Percentiles rank a stretch among this genome's conserved stretches.
Evolutionary conservation across 1,140 invertebrate genomes (phyloP).

Genomic region (Mesaphorura yosii): DNA sequence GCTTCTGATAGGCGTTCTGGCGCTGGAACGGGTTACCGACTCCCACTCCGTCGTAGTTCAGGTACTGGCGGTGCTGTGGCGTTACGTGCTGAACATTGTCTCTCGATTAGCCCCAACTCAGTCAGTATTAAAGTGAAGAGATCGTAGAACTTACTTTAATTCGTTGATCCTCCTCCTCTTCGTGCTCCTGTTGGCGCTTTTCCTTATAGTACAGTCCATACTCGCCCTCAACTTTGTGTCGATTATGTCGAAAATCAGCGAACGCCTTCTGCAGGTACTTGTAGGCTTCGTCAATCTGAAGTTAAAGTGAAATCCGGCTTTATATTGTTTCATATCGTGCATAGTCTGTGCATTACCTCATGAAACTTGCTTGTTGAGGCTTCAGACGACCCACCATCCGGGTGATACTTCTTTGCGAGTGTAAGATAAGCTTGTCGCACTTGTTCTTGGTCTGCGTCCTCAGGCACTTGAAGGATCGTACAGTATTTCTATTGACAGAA

Average conservation of each 20-base stretch:
- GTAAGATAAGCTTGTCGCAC: conserved; percentile 58
- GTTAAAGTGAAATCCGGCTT: not conserved
- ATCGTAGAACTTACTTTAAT: conserved; percentile 38
- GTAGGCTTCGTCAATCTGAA: conserved; percentile 45
- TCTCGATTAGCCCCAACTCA: no score
- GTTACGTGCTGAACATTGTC: conserved; percentile 56
- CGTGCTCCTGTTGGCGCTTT: conserved; percentile 39
- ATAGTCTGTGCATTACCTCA: conserved; percentile 38
- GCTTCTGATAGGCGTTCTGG: conserved; percentile 58
- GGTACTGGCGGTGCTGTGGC: conserved; percentile 75
- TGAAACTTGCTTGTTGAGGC: conserved; percentile 59
- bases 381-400: conserved; percentile 53
- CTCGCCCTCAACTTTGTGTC: conserved; percentile 35
- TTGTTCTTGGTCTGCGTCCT: conserved; percentile 55
- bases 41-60: conserved; percentile 65
- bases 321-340: not conserved
- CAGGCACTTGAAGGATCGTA: conserved; percentile 49
- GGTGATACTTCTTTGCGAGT: conserved; percentile 67
- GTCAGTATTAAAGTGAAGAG: no score
- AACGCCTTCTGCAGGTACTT: conserved; percentile 40
- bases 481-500: conserved; percentile 63
- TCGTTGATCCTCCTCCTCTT: conserved; percentile 40
- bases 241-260: conserved; percentile 33
- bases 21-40: conserved; percentile 61
- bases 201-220: conserved; percentile 39